Conservation (phyloP, 1,140 invertebrate species). For the Plodia interpunctella region DNA sequence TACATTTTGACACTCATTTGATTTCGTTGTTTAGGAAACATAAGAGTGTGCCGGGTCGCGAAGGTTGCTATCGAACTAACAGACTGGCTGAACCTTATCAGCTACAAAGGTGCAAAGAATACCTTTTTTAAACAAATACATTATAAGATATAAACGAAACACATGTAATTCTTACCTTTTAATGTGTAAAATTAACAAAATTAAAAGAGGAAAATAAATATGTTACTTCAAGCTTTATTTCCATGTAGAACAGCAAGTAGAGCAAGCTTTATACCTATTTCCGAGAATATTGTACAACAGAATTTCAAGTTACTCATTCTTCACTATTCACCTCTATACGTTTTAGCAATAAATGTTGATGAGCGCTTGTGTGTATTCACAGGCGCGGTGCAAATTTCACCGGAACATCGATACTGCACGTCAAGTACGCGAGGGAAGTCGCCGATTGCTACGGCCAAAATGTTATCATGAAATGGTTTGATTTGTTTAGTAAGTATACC, state of each 20-base stretch:
- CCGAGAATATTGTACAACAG: slow-evolving; percentile 17
- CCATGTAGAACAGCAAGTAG: neutral
- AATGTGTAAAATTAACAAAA: no score
- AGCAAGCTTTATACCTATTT: slow-evolving; percentile 20
- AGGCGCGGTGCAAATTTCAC: slow-evolving; percentile 64
- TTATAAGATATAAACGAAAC: no score
- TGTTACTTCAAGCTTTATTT: no score
- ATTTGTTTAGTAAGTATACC: slow-evolving; percentile 67
- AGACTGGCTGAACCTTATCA: neutral
- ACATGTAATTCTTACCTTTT: no score
- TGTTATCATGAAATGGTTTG: slow-evolving; percentile 73
- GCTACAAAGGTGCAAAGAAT: no score
- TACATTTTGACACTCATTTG: slow-evolving; percentile 21
- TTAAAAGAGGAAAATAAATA: no score
- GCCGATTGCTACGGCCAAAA: slow-evolving; percentile 68
- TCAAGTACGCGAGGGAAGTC: slow-evolving; percentile 62
- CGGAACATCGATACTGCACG: slow-evolving; percentile 64
- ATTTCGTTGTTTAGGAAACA: slow-evolving; percentile 36
- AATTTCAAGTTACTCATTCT: no score
- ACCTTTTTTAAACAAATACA: no score
- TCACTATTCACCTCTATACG: no score
- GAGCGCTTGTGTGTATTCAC: no score
- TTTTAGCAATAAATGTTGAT: no score
- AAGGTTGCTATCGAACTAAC: slow-evolving; percentile 25
- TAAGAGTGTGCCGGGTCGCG: neutral